phyloP scores from a whole-genome alignment of 2,797 vertebrate genomes.

The Argya squamiceps region DNA sequence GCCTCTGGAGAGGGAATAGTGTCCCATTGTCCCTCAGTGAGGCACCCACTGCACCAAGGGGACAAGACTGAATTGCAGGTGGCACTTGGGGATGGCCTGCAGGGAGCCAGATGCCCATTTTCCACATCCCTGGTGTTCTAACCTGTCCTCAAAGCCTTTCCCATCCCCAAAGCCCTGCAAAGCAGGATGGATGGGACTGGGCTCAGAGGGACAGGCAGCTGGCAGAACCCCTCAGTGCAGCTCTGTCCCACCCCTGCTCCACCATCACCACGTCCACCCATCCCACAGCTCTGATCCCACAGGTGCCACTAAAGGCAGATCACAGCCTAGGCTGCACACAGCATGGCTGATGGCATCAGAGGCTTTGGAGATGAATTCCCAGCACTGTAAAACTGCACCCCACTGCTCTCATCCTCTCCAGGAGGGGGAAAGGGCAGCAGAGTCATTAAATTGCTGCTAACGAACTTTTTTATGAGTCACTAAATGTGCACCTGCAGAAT shows the following conservation, averaged over 20 bases:
- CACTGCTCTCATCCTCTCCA: not conserved
- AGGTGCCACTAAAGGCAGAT: not conserved
- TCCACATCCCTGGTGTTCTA: not conserved
- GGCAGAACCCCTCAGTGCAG: not conserved
- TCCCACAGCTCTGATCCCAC: fast-evolving
- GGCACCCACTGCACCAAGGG: not conserved
- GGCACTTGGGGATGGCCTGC: not conserved
- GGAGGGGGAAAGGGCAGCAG: not conserved
- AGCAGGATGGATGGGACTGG: not conserved
- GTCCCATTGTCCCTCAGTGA: fast-evolving
- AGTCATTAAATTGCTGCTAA: conserved; percentile 9
- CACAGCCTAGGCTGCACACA: not conserved
- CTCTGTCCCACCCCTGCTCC: not conserved
- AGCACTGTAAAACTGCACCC: not conserved
- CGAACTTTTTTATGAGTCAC: not conserved
- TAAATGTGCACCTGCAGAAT: not conserved
- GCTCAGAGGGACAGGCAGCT: not conserved
- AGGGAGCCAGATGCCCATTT: not conserved
- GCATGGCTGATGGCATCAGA: fast-evolving
- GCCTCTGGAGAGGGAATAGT: not conserved
- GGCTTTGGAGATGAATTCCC: not conserved
- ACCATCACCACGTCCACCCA: not conserved
- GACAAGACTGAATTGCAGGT: not conserved
- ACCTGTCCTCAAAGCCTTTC: not conserved
- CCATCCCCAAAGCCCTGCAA: not conserved